phyloP scores from a whole-genome alignment of 1,140 invertebrate species.

The Drosophila varians region DNA sequence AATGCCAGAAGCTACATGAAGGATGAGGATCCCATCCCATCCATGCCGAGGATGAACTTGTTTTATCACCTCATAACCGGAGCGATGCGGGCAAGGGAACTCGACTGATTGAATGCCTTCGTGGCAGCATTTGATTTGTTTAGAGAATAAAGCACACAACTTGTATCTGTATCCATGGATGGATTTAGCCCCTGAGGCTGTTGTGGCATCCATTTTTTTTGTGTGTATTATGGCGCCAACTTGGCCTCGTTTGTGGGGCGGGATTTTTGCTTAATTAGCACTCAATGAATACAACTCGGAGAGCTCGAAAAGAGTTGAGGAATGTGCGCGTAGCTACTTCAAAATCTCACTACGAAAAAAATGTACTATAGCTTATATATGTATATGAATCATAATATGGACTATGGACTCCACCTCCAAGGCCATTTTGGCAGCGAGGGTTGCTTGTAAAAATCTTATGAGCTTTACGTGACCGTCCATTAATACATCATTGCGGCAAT shows the following conservation, averaged over 20 bases:
- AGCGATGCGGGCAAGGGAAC: conserved; percentile 43
- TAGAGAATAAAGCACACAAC: conserved; percentile 75
- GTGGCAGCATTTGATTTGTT: conserved; percentile 79
- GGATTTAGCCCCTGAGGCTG: conserved; percentile 29
- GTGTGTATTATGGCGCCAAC: conserved; percentile 69
- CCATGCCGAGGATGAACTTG: conserved; percentile 51
- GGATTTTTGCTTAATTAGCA: conserved; percentile 78
- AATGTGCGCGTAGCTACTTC: conserved; percentile 23
- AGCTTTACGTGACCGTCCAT: conserved; percentile 72
- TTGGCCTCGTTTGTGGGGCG: conserved; percentile 74
- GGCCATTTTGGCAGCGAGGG: conserved; percentile 58
- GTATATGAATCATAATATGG: not conserved
- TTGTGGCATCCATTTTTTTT: conserved; percentile 33
- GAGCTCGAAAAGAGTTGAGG: conserved; percentile 44
- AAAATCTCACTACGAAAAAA: not conserved
- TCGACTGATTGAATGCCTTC: conserved; percentile 73
- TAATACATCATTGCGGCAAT: conserved; percentile 75
- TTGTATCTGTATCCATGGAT: conserved; percentile 27
- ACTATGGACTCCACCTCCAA: conserved; percentile 34
- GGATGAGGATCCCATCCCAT: conserved; percentile 6
- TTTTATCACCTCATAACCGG: conserved; percentile 65
- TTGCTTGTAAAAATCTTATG: conserved; percentile 75
- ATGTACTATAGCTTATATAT: not conserved
- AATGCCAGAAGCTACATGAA: conserved; percentile 8
- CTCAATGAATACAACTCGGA: conserved; percentile 69